A percentile compares a stretch with the other conserved stretches of the same genome.
These are phyloP conservation scores for Gadus chalcogrammus DNA, from an alignment of 2,113 vertebrate genomes.

Conservation along the genomic window DNA sequence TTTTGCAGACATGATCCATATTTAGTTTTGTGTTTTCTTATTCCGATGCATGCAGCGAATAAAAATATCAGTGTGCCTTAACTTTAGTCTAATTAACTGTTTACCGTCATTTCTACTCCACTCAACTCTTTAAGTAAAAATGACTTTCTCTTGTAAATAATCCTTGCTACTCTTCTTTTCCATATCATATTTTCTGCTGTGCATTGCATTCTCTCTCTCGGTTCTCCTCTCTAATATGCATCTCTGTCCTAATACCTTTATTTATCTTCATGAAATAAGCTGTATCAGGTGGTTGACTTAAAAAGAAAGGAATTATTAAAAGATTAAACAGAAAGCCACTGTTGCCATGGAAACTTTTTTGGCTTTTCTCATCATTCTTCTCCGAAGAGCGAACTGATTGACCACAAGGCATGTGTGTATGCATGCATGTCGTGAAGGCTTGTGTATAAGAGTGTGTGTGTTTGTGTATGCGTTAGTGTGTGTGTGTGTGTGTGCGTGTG, in stretches of 20 bases:
- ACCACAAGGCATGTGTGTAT: slow-evolving; percentile 17
- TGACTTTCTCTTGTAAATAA: too few species aligned
- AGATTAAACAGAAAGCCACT: slow-evolving; percentile 48
- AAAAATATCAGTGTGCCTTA: too few species aligned
- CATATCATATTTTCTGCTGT: too few species aligned
- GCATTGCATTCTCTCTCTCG: slow-evolving; percentile 2
- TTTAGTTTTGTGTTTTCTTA: too few species aligned
- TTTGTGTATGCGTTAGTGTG: neutral
- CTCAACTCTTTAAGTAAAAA: too few species aligned
- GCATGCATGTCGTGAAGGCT: neutral
- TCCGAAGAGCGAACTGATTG: slow-evolving; percentile 23
- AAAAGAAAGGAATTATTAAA: slow-evolving; percentile 41
- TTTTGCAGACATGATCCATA: too few species aligned
- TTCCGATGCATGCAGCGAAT: too few species aligned
- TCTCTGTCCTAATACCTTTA: neutral
- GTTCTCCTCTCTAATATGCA: neutral
- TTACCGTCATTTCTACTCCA: too few species aligned
- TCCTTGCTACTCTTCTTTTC: slow-evolving; percentile 5
- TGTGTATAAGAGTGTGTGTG: neutral
- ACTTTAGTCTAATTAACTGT: too few species aligned
- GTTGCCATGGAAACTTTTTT: slow-evolving; percentile 59
- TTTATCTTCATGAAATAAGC: too few species aligned
- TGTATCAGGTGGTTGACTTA: too few species aligned
- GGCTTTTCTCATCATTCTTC: slow-evolving; percentile 37
- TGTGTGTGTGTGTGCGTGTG: neutral